Percentiles rank a stretch among this genome's conserved stretches.
Conservation (phyloP, 2,113 vertebrate species). For the Vulpes lagopus region DNA sequence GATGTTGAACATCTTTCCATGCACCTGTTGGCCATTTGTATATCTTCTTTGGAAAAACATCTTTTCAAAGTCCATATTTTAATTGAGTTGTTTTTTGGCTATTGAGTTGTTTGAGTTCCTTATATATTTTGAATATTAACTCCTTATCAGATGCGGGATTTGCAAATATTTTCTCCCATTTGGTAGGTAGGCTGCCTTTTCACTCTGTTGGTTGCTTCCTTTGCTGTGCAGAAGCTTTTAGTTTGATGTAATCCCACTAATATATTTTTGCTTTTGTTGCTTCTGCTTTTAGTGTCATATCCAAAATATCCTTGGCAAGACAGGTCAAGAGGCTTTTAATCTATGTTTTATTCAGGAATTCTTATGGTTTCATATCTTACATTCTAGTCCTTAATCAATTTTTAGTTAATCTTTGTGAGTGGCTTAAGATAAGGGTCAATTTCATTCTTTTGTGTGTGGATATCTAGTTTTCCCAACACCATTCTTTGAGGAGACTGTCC, state of each 20-base stretch:
- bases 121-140: background rate
- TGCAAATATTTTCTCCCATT: conserved; percentile 5
- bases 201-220: background rate
- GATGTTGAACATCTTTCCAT: background rate
- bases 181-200: background rate
- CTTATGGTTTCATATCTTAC: background rate
- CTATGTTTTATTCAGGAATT: background rate
- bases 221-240: background rate
- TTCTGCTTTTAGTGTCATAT: background rate
- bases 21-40: background rate
- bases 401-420: background rate
- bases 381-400: background rate
- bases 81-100: background rate
- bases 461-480: background rate
- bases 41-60: background rate
- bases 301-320: background rate
- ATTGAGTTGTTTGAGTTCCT: background rate
- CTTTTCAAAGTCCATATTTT: background rate
- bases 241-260: background rate
- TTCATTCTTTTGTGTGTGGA: background rate
- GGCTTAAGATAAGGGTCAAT: background rate
- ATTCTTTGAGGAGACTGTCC: background rate
- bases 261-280: background rate
- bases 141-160: background rate
- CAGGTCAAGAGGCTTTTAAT: background rate